Conservation (phyloP, 2,888 invertebrate genomes). For the Melipona bicolor region DNA sequence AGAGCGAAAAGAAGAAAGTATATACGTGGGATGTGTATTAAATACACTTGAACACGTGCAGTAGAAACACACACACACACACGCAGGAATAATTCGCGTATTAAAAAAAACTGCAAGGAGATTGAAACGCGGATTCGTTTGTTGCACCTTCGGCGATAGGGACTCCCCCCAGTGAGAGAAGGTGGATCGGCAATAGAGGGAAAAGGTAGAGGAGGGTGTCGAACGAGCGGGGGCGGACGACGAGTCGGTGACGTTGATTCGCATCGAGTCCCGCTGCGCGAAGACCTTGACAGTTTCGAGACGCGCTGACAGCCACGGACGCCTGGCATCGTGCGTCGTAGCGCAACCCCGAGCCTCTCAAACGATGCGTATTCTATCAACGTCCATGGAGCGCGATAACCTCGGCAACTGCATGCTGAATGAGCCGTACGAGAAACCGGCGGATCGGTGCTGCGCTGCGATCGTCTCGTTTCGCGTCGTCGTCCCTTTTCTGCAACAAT, state of each 20-base stretch:
- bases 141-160: too few relatives aligned
- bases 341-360: constrained; percentile 25
- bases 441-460: constrained; percentile 21
- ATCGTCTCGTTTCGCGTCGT: constrained; percentile 28
- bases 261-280: constrained; percentile 47
- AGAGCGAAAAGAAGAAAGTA: not conserved
- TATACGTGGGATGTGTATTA: too few relatives aligned
- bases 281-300: constrained; percentile 72
- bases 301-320: constrained; percentile 64
- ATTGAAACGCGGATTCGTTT: too few relatives aligned
- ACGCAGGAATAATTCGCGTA: too few relatives aligned
- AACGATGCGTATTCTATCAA: constrained; percentile 67
- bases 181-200: not conserved
- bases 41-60: too few relatives aligned
- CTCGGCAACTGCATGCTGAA: constrained; percentile 69
- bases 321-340: constrained; percentile 30
- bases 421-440: constrained; percentile 50
- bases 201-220: not conserved
- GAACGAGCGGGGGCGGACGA: constrained; percentile 38
- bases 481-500: constrained; percentile 61
- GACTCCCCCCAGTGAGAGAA: too few relatives aligned
- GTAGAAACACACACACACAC: too few relatives aligned
- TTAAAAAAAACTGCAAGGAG: too few relatives aligned
- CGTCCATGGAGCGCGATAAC: constrained; percentile 65
- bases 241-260: constrained; percentile 47